phyloP scores from a whole-genome alignment of 2,888 invertebrate species.

The Schizotus pectinicornis region DNA sequence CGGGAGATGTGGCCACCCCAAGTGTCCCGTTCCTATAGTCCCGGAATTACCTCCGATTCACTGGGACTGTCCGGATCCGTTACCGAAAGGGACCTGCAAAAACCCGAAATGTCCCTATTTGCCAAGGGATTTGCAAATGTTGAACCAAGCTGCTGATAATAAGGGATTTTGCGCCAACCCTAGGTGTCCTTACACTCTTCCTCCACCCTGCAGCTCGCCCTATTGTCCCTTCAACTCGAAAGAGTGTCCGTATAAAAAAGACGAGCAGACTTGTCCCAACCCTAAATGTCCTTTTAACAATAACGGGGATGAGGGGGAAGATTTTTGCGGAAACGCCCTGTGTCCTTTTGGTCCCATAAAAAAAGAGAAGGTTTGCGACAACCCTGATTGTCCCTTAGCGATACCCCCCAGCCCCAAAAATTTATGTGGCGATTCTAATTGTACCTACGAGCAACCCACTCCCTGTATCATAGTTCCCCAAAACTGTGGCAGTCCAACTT shows the following conservation, averaged over 20 bases:
- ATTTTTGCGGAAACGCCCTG: neutral
- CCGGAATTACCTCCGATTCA: constrained; percentile 53
- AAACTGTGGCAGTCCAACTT: neutral
- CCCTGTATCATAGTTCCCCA: too few species aligned
- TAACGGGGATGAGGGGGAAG: neutral
- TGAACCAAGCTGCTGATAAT: constrained; percentile 41
- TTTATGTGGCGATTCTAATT: constrained; percentile 6
- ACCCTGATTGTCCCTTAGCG: constrained; percentile 33
- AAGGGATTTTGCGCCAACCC: constrained; percentile 49
- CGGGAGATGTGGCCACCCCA: constrained; percentile 48
- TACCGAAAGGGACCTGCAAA: constrained; percentile 52
- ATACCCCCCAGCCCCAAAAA: neutral
- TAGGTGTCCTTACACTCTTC: constrained; percentile 49
- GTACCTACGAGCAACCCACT: constrained; percentile 1
- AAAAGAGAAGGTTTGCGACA: constrained; percentile 27
- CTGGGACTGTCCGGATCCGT: constrained; percentile 58
- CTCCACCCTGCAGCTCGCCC: constrained; percentile 35
- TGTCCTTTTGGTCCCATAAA: too few species aligned
- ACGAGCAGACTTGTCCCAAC: neutral
- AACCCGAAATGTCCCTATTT: constrained; percentile 54
- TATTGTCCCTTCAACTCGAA: constrained; percentile 25
- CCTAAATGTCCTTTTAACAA: neutral
- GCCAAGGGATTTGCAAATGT: constrained; percentile 40
- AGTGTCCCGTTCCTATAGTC: constrained; percentile 45
- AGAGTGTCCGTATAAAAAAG: constrained; percentile 21